Conservation (phyloP, 2,797 vertebrate genomes). For the Sebastes vulpes region DNA sequence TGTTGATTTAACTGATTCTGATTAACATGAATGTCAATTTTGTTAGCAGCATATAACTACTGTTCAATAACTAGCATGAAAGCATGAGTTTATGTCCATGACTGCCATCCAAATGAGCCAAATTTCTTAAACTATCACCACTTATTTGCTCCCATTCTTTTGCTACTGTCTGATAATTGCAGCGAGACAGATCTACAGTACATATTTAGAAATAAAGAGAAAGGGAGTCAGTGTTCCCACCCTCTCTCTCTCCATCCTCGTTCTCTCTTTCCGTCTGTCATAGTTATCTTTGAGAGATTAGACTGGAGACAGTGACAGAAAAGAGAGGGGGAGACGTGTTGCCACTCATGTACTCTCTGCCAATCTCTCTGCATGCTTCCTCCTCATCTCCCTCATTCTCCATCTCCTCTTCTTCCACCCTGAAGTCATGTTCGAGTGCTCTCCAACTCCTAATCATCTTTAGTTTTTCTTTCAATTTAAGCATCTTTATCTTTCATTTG, state of each 20-base stretch:
- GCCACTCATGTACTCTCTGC: constrained; percentile 24
- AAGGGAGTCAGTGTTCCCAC: constrained; percentile 33
- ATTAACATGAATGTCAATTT: neutral
- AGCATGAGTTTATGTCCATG: neutral
- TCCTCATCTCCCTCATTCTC: constrained; percentile 9
- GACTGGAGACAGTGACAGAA: constrained; percentile 67
- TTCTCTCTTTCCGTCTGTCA: constrained; percentile 59
- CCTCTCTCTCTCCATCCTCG: constrained; percentile 23
- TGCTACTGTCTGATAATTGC: neutral
- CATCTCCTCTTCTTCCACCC: constrained; percentile 8
- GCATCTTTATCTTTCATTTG: neutral
- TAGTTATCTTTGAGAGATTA: constrained; percentile 78
- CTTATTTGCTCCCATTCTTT: neutral
- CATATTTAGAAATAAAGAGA: constrained; percentile 28
- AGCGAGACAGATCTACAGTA: constrained; percentile 4
- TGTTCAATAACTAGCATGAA: neutral
- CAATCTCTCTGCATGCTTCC: neutral
- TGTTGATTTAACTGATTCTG: neutral
- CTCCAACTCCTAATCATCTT: constrained; percentile 2
- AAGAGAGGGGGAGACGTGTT: constrained; percentile 38
- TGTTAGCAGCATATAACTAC: neutral
- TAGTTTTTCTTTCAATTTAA: neutral
- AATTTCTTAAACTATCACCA: neutral
- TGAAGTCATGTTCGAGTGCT: neutral
- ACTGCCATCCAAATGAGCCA: neutral